These are phyloP conservation scores for Misgurnus mizolepis DNA, from an alignment of 2,113 vertebrate species.

Conservation along the genomic window DNA sequence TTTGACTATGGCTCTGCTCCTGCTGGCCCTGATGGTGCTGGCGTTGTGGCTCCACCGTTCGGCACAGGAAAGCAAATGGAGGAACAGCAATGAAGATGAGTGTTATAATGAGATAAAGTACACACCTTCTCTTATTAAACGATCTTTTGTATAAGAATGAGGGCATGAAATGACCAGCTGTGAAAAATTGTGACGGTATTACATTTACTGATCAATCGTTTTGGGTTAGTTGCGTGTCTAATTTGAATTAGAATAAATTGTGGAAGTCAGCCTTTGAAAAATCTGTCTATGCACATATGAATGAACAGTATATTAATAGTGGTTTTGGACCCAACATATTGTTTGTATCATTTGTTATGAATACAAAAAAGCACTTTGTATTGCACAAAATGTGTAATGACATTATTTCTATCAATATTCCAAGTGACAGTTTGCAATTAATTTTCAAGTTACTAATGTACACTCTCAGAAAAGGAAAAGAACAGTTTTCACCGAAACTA, in stretches of 20 bases:
- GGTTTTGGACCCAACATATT: too few relatives aligned
- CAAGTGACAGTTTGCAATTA: too few relatives aligned
- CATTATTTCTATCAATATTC: too few relatives aligned
- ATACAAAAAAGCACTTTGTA: too few relatives aligned
- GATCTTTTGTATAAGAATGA: constrained; percentile 73
- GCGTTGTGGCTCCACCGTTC: constrained; percentile 76
- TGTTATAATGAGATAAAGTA: constrained; percentile 72
- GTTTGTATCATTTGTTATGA: too few relatives aligned
- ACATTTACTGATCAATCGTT: not conserved
- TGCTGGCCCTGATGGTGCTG: constrained; percentile 72
- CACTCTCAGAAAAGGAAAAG: too few relatives aligned
- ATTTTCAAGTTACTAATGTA: too few relatives aligned
- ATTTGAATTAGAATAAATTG: not conserved
- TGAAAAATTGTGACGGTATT: not conserved
- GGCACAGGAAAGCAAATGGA: constrained; percentile 64
- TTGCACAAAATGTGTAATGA: too few relatives aligned
- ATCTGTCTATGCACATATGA: too few relatives aligned
- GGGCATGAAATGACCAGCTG: not conserved
- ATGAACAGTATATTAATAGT: too few relatives aligned
- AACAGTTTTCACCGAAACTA: too few relatives aligned
- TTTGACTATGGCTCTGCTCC: constrained; percentile 73
- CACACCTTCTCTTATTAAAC: constrained; percentile 69
- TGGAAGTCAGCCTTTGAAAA: too few relatives aligned
- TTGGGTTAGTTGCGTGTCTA: not conserved
- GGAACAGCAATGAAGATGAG: constrained; percentile 57